phyloP scores from a whole-genome alignment of 2,888 invertebrate genomes.

The Drosophila glabriapex region DNA sequence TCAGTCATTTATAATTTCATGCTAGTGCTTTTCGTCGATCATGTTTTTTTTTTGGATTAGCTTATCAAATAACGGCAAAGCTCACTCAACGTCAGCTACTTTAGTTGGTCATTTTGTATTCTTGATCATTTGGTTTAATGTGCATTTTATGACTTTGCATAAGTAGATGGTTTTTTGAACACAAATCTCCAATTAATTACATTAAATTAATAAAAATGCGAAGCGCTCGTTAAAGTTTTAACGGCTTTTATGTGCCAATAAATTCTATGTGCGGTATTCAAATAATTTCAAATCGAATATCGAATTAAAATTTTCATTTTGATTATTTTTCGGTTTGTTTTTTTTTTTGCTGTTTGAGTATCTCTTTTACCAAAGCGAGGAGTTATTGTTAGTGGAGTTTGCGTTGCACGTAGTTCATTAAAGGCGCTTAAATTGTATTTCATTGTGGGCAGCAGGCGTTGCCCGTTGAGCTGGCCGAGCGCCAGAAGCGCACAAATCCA shows the following conservation, averaged over 20 bases:
- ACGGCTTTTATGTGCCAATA: constrained; percentile 59
- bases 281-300: constrained; percentile 51
- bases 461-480: constrained; percentile 36
- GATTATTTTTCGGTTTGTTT: constrained; percentile 1
- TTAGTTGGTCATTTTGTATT: constrained; percentile 4
- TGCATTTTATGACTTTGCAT: constrained; percentile 29
- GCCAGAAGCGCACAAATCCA: constrained; percentile 80
- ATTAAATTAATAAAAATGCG: constrained; percentile 61
- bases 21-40: not conserved
- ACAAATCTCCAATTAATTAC: constrained; percentile 69
- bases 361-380: constrained; percentile 1
- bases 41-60: not conserved
- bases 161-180: constrained; percentile 30
- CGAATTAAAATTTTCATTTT: constrained; percentile 30
- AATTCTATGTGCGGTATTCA: constrained; percentile 35
- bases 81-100: not conserved
- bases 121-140: constrained; percentile 30
- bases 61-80: not conserved
- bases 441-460: constrained; percentile 56
- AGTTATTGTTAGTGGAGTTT: constrained; percentile 1
- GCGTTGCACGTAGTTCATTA: constrained; percentile 63
- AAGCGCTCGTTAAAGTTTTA: constrained; percentile 56
- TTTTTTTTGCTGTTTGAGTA: not conserved
- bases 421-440: constrained; percentile 79
- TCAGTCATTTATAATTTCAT: not conserved